phyloP scores from a whole-genome alignment of 2,113 vertebrate species.

The Bubo scandiacus region DNA sequence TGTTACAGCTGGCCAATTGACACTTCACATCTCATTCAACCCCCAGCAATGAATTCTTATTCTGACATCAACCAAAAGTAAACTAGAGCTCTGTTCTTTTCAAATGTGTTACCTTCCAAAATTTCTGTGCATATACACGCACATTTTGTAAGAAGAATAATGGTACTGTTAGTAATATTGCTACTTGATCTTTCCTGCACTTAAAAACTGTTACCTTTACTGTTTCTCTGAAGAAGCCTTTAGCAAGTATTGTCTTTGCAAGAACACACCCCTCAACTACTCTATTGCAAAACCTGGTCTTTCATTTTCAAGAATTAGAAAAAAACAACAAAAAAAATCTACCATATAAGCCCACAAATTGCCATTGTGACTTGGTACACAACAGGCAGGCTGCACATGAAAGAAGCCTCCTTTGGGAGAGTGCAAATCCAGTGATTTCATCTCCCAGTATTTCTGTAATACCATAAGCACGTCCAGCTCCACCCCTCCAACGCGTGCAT shows the following conservation, averaged over 20 bases:
- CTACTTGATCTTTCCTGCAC: background rate
- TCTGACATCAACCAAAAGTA: background rate
- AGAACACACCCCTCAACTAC: background rate
- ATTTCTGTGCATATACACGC: background rate
- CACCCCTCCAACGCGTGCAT: fast-evolving
- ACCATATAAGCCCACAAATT: background rate
- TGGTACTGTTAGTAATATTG: background rate
- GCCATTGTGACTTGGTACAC: background rate
- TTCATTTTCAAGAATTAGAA: background rate
- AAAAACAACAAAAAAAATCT: background rate
- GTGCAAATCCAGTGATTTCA: background rate
- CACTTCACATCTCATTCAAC: background rate
- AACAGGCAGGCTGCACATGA: background rate
- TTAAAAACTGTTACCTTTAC: background rate
- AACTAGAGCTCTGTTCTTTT: background rate
- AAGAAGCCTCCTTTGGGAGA: background rate
- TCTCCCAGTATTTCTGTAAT: background rate
- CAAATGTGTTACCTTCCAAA: background rate
- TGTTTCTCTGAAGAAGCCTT: background rate
- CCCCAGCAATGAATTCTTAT: background rate
- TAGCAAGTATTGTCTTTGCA: background rate
- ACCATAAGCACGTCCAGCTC: background rate
- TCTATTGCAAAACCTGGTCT: background rate
- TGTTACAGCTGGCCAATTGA: background rate
- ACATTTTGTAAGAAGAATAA: background rate